Evolutionary conservation across 2,888 invertebrate genomes (phyloP), one percentile per base, ranked within the genome.

Genomic region (Drosophila bunnanda): DNA sequence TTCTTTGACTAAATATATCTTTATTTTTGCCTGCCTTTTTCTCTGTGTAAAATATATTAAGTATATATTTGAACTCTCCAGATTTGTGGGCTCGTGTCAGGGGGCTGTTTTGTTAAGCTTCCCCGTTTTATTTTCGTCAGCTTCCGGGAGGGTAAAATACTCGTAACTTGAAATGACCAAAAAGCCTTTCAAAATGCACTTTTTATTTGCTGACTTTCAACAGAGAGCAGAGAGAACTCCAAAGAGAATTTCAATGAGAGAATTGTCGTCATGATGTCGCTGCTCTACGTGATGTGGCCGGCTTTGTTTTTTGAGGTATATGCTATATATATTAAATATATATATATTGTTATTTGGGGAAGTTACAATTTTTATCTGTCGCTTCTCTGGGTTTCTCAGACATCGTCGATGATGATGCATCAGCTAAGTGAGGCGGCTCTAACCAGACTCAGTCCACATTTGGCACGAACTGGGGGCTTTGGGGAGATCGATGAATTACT

Each of bases 111-210:
- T 54, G 22, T 50, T 46, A 15, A 30, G 62, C 76, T 88, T 82
- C 82, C 82, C 64, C 50, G 82, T 88, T 78, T 76, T 82, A 88
- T 85, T 85, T 82, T 82, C 48, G 78, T 48, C 54, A 46, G 44
- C 66, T 82, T 82, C 82, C 82, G 85, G 82, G 75, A 36, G 20
- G 25, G 55, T 64, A 50, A 62, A 62, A 50, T 50, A 50, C 50
- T 50, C 50, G 64, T 50, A 50, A 41, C 67, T 60, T 64, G 50
- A 8, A 28, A 52, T 64, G 32, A 43, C 53, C 59, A 61, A 54
- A 68, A 70, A 20, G 41, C 50, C 36, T 62, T 62, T 56, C 43
- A 54, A 53, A 66, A 64, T 36, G 13, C 9, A 32, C 2, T 53
- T 39, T 44, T 38, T 50, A 38, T 56, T 39, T 13, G 9, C 12